Evolutionary conservation across 2,113 vertebrate genomes (phyloP), one percentile per base, ranked within the genome.

Genomic region (Tetraodon nigroviridis): DNA sequence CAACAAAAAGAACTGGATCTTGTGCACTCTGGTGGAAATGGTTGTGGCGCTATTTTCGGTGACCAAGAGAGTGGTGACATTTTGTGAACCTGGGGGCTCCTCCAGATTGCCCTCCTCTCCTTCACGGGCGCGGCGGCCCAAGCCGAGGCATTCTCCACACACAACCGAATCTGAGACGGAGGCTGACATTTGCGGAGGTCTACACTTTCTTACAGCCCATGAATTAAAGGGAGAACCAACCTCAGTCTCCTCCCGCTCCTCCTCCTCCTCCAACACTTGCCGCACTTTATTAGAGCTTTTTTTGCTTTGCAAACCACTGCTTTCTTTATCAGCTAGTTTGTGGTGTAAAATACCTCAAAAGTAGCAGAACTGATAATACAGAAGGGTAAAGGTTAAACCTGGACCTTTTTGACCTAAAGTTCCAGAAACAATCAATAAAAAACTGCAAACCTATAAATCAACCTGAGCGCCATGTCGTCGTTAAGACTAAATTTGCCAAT

Each of bases 161-260:
- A 14, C 24, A 75, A 71, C 67, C 72, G 78, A 85, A 75, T 72
- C 62, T 69, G 77, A 68, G 69, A 80, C 71, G 69, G 74, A 71
- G 32, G 66, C 78, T 86, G 86, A 84, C 84, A 86, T 85, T 86
- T 85, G 73, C 64, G 76, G 81, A 84, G 79, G 82, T 79, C 68
- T 56, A 61, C 64, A 60, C 73, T 58, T 82, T 76, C 76, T 65
- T 76, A 79, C 71, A 76, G 59, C 29, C 62, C 72, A 76, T 75
- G 75, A 85, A 85, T 79, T 87, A 77, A 82, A 76, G 63, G 54
- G 64, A 73, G 78, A 82, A 52, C 70, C 73, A 79, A 78, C 70
- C 64, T 67, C 67, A 64, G 51, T 70, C 69, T 68, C 42, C 49
- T 49, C 44, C 58, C 67, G 60, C 64, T 32, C 32, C 32, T 49